Evolutionary conservation across 2,888 invertebrate genomes (phyloP).

Genomic region (Sphecodes monilicornis): DNA sequence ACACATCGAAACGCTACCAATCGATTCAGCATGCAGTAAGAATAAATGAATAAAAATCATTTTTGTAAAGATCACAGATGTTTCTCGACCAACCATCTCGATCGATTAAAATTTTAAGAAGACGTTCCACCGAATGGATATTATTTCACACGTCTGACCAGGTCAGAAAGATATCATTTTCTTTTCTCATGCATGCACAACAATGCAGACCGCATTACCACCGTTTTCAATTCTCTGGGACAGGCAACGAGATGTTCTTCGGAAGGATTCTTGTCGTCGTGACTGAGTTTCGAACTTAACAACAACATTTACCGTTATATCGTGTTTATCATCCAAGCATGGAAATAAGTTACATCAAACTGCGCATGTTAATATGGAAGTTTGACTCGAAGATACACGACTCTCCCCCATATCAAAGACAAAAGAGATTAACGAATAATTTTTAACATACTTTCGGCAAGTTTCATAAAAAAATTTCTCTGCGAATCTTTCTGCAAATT

Average conservation of each 20-base stretch:
- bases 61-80: background rate
- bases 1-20: slow-evolving; percentile 22
- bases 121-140: slow-evolving; percentile 18
- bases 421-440: background rate
- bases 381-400: slow-evolving; percentile 18
- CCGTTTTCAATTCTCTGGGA: slow-evolving; percentile 23
- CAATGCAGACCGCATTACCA: slow-evolving; percentile 19
- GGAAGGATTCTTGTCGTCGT: background rate
- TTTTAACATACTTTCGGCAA: slow-evolving; percentile 7
- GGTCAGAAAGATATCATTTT: slow-evolving; percentile 25
- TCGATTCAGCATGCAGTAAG: slow-evolving; percentile 45
- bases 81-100: background rate
- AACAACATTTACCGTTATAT: slow-evolving; percentile 37
- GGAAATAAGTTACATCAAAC: slow-evolving; percentile 73
- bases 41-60: slow-evolving; percentile 21
- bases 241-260: slow-evolving; percentile 20
- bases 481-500: background rate
- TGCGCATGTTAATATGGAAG: slow-evolving; percentile 32
- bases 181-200: slow-evolving; percentile 39
- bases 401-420: slow-evolving; percentile 5
- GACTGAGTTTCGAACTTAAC: slow-evolving; percentile 9
- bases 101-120: slow-evolving; percentile 8
- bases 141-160: slow-evolving; percentile 11
- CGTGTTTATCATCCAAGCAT: slow-evolving; percentile 73
- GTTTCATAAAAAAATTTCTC: background rate